phyloP scores from a whole-genome alignment of 2,113 vertebrate genomes.

The Sceloporus undulatus region DNA sequence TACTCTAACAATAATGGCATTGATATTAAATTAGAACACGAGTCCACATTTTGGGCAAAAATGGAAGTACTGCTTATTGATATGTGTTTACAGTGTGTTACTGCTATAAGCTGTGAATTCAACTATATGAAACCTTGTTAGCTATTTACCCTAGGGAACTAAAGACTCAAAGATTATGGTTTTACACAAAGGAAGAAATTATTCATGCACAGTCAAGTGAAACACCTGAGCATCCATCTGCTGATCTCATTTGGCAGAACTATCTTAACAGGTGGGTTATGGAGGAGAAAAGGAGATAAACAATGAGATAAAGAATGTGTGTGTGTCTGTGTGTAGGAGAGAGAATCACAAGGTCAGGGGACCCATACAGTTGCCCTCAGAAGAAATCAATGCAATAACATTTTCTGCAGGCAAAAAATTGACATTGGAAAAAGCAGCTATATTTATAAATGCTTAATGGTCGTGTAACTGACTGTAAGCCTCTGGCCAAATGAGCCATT shows the following conservation, averaged over 20 bases:
- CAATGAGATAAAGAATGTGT: background rate
- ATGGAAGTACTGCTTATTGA: background rate
- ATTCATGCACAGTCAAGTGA: constrained; percentile 46
- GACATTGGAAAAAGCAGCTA: background rate
- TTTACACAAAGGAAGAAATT: constrained; percentile 35
- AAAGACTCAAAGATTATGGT: constrained; percentile 34
- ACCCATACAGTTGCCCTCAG: constrained; percentile 6
- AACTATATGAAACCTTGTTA: constrained; percentile 45
- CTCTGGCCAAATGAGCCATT: background rate
- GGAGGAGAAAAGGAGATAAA: background rate
- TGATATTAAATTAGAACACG: background rate
- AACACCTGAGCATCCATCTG: constrained; percentile 4
- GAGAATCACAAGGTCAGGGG: background rate
- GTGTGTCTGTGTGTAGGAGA: no score
- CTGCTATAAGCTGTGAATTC: constrained; percentile 44
- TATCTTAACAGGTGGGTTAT: constrained; percentile 2
- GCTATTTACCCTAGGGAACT: constrained; percentile 15
- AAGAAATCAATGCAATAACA: constrained; percentile 1
- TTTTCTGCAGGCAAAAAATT: constrained; percentile 1
- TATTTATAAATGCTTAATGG: background rate
- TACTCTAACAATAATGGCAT: background rate
- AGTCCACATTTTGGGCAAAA: background rate
- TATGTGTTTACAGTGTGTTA: background rate
- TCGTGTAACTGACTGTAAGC: background rate
- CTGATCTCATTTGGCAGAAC: constrained; percentile 30